Evolutionary conservation across 2,888 invertebrate species (phyloP), one percentile per base, ranked within the genome.

Genomic region (Drosophila barbarae): DNA sequence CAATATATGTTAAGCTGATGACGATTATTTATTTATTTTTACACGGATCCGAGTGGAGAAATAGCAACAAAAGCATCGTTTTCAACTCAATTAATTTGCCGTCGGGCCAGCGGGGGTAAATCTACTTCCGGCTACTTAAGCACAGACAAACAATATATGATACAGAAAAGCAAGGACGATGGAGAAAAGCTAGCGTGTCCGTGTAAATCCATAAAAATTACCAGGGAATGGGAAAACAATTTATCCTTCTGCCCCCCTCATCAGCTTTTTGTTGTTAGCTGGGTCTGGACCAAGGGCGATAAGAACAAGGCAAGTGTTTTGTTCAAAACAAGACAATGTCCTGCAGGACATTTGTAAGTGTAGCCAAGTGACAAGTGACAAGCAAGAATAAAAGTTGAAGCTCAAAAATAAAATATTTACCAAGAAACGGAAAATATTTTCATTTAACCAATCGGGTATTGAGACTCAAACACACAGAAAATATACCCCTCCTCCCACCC

Each of bases 201-300:
- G 68, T 70, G 80, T 78, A 84, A 86, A 86, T 84, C 85, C 69
- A 84, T 86, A 86, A 84, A 81, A 79, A 79, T 80, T 73, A 76
- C 83, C 56, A 74, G 57, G 42, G 58, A 58, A 60, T 67, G 72
- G 66, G 61, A 84, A 84, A 81, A 39, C 70, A 57, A 60, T 71
- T 74, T 73, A 70, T 63, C 64, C 55, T 18, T 42, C 58, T 3
- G 4, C 52, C 52, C 55, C 60, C 3, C 35, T 58, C 39, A 49
- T 59, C 65, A 21, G 13, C 21, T 13, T 60, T 15, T 13, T 23
- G 2, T 21, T 23, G 23, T 50, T 35, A 12, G 34, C 50, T 13
- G 13, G 35, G 32, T 5, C 71, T 47, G 67, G 38, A 12, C 42
- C 34, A 47, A 34, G 18, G 35, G 28, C 64, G 52, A 68, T 68